Conservation (phyloP, 2,888 invertebrate species). For the Portevinia maculata region DNA sequence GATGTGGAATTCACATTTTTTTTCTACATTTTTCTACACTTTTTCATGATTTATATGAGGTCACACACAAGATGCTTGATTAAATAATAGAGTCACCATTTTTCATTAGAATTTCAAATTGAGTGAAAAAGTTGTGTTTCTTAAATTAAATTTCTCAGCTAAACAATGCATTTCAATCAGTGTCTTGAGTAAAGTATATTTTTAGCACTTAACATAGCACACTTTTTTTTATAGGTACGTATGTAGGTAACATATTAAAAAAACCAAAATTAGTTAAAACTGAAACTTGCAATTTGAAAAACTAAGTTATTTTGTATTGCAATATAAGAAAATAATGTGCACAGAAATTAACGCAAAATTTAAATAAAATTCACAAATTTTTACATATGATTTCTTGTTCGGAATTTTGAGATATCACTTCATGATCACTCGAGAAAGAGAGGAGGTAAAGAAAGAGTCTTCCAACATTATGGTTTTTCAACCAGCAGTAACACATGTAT, state of each 20-base stretch:
- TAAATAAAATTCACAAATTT: conserved; percentile 57
- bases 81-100: conserved; percentile 55
- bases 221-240: conserved; percentile 47
- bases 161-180: conserved; percentile 65
- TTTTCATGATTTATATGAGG: conserved; percentile 50
- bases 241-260: conserved; percentile 47
- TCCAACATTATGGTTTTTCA: conserved; percentile 71
- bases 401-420: conserved; percentile 70
- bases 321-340: conserved; percentile 31
- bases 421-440: conserved; percentile 72
- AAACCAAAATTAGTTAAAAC: conserved; percentile 18
- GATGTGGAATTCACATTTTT: conserved; percentile 30
- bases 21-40: conserved; percentile 8
- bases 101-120: conserved; percentile 48
- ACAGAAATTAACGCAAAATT: conserved; percentile 35
- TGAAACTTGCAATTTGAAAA: conserved; percentile 10
- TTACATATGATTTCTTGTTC: conserved; percentile 57
- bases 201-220: conserved; percentile 74
- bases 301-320: conserved; percentile 1
- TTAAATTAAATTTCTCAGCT: conserved; percentile 46
- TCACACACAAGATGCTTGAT: conserved; percentile 57
- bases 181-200: conserved; percentile 68
- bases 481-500: conserved; percentile 72
- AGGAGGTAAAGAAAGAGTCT: conserved; percentile 70
- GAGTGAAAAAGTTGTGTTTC: conserved; percentile 39